Conservation (phyloP, 2,888 invertebrate genomes). For the Galerucella nymphaeae region DNA sequence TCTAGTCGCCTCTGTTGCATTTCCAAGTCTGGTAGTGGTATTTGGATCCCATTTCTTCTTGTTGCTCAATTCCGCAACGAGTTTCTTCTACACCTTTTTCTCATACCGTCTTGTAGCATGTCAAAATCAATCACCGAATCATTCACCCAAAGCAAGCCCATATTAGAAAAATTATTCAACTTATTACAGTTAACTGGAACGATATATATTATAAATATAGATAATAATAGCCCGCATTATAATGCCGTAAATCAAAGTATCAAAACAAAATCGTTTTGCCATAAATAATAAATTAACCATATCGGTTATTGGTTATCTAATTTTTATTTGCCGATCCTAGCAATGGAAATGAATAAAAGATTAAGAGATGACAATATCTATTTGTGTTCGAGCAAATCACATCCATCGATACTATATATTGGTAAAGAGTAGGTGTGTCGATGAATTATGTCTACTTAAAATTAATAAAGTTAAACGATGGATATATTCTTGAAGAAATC, state of each 20-base stretch:
- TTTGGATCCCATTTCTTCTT: too few relatives aligned
- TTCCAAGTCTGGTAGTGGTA: too few relatives aligned
- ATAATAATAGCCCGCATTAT: neutral
- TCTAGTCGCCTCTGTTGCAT: too few relatives aligned
- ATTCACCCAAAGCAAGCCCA: too few relatives aligned
- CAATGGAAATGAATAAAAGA: constrained; percentile 23
- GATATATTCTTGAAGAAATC: constrained; percentile 23
- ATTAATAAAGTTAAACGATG: constrained; percentile 25
- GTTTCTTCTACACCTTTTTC: too few relatives aligned
- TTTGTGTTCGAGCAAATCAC: constrained; percentile 16
- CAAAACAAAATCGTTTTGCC: neutral
- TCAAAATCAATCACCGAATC: too few relatives aligned
- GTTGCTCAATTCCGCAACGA: too few relatives aligned
- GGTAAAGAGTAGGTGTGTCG: constrained; percentile 22
- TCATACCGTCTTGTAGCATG: too few relatives aligned
- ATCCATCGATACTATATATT: neutral
- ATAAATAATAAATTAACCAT: constrained; percentile 4
- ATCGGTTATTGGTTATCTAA: constrained; percentile 1
- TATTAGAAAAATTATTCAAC: too few relatives aligned
- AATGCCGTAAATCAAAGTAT: neutral
- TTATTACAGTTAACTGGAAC: too few relatives aligned
- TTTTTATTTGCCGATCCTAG: constrained; percentile 14
- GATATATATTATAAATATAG: too few relatives aligned
- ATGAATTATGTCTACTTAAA: constrained; percentile 30
- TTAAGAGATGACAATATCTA: constrained; percentile 23